phyloP scores from a whole-genome alignment of 2,888 invertebrate species.

The Chesias legatella region DNA sequence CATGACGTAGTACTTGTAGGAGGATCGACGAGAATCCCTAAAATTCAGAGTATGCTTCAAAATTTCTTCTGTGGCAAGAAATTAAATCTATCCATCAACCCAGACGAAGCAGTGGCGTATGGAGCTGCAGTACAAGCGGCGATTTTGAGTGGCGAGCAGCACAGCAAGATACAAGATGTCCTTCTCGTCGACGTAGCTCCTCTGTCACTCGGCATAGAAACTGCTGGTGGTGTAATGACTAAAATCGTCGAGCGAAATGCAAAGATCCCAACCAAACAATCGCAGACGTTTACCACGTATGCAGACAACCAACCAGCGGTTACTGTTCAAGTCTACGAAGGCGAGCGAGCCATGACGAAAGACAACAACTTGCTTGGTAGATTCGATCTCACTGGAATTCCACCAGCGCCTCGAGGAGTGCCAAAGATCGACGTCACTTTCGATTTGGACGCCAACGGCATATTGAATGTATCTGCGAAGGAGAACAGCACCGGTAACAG shows the following conservation, averaged over 20 bases:
- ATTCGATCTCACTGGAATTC: slow-evolving; percentile 84
- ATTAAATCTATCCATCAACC: slow-evolving; percentile 87
- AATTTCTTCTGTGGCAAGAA: slow-evolving; percentile 88
- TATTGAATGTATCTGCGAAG: slow-evolving; percentile 91
- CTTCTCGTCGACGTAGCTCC: slow-evolving; percentile 81
- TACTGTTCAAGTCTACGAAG: slow-evolving; percentile 86
- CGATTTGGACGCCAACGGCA: slow-evolving; percentile 89
- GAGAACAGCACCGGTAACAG: slow-evolving; percentile 84
- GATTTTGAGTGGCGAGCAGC: slow-evolving; percentile 86
- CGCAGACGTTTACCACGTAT: slow-evolving; percentile 88
- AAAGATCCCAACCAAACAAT: slow-evolving; percentile 86
- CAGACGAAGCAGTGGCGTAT: slow-evolving; percentile 90
- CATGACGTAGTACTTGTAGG: slow-evolving; percentile 91
- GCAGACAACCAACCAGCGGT: slow-evolving; percentile 90
- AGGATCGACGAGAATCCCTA: slow-evolving; percentile 90
- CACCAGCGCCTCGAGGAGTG: slow-evolving; percentile 84
- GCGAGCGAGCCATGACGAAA: slow-evolving; percentile 89
- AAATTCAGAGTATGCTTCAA: slow-evolving; percentile 87
- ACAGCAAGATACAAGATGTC: slow-evolving; percentile 86
- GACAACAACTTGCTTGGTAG: slow-evolving; percentile 86
- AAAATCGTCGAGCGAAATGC: slow-evolving; percentile 87
- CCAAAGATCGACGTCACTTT: slow-evolving; percentile 87
- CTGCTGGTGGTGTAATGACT: slow-evolving; percentile 89
- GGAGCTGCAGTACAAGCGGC: slow-evolving; percentile 89
- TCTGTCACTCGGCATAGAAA: slow-evolving; percentile 87